Evolutionary conservation across 2,113 vertebrate genomes (phyloP), one percentile per base, ranked within the genome.

Genomic region (Phoxinus phoxinus): DNA sequence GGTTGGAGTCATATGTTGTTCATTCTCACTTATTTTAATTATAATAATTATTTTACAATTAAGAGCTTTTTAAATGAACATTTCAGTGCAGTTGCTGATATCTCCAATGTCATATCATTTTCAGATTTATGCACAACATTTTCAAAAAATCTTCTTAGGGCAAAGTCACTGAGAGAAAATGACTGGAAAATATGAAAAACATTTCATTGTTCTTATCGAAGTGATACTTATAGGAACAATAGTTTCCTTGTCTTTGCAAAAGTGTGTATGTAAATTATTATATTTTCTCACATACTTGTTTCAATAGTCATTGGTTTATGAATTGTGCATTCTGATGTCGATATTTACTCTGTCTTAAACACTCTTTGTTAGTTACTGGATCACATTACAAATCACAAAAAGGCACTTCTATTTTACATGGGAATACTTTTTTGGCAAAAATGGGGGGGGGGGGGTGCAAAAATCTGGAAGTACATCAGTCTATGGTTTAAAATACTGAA

Each of bases 321-420:
- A 81, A 65, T 48, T 46, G 59, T 65, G 73, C 73, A 53, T 76
- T 76, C 73, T 21, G 58, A 61, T 61, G 77, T 61, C 35, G 61
- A 17, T 59, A n/a, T 81, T 65, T 41, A 81, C 59, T 7, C 10
- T 58, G 27, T 77, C 48, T 37, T 5, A 41, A 15, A 12, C 53
- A 79, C 53, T 81, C 44, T 81, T 48, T 69, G 80, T 53, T 81
- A 23, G 25, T 53, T 23, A 53, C 48, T 53, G 27, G 46, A 76
- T 76, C 74, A 53, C 27, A 53, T 53, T 65, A 25, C 11, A n/a
- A 35, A 37, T 44, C 35, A 69, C 84, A 78, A 75, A 12, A 82
- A 56, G 74, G 37, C 85, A 83, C 80, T 21, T 72, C 67, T 88
- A 72, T 86, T 89, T 88, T 91, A 86, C 61, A 56, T 74, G 61